Evolutionary conservation across 2,888 invertebrate genomes (phyloP), one percentile per base, ranked within the genome.

Genomic region (Sympetrum striolatum): DNA sequence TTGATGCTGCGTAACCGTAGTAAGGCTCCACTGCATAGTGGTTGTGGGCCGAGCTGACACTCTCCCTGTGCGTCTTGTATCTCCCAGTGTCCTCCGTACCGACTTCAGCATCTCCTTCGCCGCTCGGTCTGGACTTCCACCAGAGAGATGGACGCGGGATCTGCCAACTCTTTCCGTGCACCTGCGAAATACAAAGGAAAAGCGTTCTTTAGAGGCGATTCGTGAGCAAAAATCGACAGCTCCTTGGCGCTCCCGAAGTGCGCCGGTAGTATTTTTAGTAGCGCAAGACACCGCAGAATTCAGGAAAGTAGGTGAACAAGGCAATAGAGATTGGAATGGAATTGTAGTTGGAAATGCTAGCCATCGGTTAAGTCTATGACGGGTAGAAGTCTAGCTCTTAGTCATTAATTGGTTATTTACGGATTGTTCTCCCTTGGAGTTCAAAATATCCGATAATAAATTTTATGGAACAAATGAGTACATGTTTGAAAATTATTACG

Each of bases 71-170:
- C 35, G 58, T 53, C 53, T 22, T 60, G 22, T 31, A 22, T 37
- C 35, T 37, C 60, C 37, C 53, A 18, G 31, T 25, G 31, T 58
- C 82, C 31, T 31, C 82, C 60, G 37, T n/a, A n/a, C 86, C 86
- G 18, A 35, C 37, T 37, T 86, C 86, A 35, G 48, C 64, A 31
- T 86, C 86, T 2, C 58, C 48, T 25, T 86, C 60, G 37, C 22
- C 37, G 37, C 39, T 35, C 60, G 58, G 86, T 37, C 60, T 86
- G 4, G 86, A 64, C 60, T 86, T 86, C 86, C 86, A 86, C 86
- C 86, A 86, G 37, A 86, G 86, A 35, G 86, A 86, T n/a, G 86
- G 86, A 14, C 86, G 86, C 22, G 86, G 86, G 8, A 86, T 86
- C 37, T 60, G 58, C 86, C 86, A 86, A 31, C 58, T 86, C 37